These are phyloP conservation scores for Phalloptychus januarius DNA, from an alignment of 2,797 vertebrate species.

Conservation along the genomic window DNA sequence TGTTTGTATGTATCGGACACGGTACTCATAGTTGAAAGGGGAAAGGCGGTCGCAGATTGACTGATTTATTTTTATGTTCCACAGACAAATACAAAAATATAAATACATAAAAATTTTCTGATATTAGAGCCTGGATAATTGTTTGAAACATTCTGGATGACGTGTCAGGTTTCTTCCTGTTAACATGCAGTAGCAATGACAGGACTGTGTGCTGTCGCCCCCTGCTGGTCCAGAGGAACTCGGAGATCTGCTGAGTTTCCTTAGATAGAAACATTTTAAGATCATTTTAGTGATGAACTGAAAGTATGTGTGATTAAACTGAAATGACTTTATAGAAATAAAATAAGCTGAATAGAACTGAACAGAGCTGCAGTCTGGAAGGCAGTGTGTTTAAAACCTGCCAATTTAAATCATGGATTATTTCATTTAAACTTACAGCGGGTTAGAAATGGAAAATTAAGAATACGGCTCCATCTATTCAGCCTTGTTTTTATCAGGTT, in stretches of 20 bases:
- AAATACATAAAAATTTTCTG: background rate
- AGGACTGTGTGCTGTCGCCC: too few species aligned
- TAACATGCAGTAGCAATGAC: background rate
- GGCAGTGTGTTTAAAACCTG: constrained; percentile 6
- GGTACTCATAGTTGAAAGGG: background rate
- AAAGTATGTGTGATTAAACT: background rate
- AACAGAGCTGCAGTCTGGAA: background rate
- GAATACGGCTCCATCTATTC: constrained; percentile 23
- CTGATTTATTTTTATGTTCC: background rate
- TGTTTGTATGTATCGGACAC: too few species aligned
- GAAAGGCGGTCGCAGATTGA: background rate
- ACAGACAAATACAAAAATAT: background rate
- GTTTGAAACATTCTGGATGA: too few species aligned
- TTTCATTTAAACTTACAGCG: background rate
- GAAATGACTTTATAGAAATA: background rate
- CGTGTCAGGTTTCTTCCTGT: background rate
- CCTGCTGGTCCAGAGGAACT: too few species aligned
- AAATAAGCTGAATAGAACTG: background rate
- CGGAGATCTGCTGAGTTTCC: background rate
- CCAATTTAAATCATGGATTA: background rate
- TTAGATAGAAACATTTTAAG: background rate
- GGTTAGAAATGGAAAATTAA: background rate
- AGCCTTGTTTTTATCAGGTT: constrained; percentile 31
- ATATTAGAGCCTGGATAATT: background rate
- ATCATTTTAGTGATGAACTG: background rate